Evolutionary conservation across 1,140 invertebrate genomes (phyloP).

Genomic region (Chlorops oryzae): DNA sequence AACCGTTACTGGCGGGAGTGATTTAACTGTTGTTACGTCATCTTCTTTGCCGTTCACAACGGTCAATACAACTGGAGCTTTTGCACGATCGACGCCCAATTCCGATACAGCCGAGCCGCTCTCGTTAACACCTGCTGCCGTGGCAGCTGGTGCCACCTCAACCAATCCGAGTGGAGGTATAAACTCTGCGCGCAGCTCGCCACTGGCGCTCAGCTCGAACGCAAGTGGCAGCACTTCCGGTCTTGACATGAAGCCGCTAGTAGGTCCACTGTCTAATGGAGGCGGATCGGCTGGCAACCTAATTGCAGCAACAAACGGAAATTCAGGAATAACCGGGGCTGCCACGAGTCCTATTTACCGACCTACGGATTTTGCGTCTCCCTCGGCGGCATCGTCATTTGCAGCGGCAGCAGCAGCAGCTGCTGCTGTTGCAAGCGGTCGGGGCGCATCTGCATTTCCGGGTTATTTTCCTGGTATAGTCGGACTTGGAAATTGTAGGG

Average conservation of each 20-base stretch:
- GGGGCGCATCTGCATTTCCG: conserved; percentile 41
- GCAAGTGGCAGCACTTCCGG: conserved; percentile 34
- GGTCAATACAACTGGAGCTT: conserved; percentile 34
- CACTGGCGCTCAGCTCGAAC: conserved; percentile 42
- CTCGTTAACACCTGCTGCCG: conserved; percentile 21
- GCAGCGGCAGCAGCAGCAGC: conserved; percentile 39
- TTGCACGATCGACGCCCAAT: conserved; percentile 43
- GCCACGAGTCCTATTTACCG: conserved; percentile 38
- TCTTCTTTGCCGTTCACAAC: conserved; percentile 34
- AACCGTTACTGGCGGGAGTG: conserved; percentile 8
- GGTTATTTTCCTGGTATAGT: conserved; percentile 40
- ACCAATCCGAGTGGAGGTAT: conserved; percentile 28
- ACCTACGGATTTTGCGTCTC: conserved; percentile 42
- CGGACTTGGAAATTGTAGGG: conserved; percentile 40
- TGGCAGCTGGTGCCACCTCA: conserved; percentile 30
- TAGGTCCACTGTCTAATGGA: conserved; percentile 28
- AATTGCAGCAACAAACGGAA: conserved; percentile 32
- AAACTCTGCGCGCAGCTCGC: conserved; percentile 42
- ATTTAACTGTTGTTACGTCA: conserved; percentile 7
- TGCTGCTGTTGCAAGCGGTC: conserved; percentile 35
- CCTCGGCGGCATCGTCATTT: conserved; percentile 37
- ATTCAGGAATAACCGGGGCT: conserved; percentile 10
- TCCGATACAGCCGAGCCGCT: conserved; percentile 37
- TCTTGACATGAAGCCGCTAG: conserved; percentile 14
- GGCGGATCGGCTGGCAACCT: too few relatives aligned